These are phyloP conservation scores for Goniozus legneri DNA, from an alignment of 1,140 invertebrate species.

Conservation along the genomic window DNA sequence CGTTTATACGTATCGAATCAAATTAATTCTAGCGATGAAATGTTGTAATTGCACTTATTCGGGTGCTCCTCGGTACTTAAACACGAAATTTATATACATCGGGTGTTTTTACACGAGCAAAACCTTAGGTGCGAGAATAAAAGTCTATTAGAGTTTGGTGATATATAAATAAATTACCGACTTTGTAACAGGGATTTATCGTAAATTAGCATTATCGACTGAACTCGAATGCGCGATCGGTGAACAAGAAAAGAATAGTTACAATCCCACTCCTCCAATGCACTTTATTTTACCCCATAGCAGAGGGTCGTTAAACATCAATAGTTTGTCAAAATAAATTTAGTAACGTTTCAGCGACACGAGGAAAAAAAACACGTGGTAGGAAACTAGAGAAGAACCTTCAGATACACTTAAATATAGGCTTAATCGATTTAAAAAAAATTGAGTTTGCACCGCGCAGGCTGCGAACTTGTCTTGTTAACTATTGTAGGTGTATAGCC, in stretches of 20 bases:
- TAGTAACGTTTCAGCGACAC: slow-evolving; percentile 15
- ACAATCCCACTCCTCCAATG: slow-evolving; percentile 13
- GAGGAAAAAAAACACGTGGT: slow-evolving; percentile 10
- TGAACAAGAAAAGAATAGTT: slow-evolving; percentile 13
- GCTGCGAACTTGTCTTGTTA: slow-evolving; percentile 46
- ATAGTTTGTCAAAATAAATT: not conserved
- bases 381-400: slow-evolving; percentile 24
- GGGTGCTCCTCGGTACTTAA: slow-evolving; percentile 10
- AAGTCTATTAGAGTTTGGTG: no score
- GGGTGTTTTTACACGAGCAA: no score
- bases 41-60: slow-evolving; percentile 15
- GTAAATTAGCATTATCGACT: slow-evolving; percentile 14
- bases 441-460: slow-evolving; percentile 26
- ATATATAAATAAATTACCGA: no score
- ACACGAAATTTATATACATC: slow-evolving; percentile 1
- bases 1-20: slow-evolving; percentile 24
- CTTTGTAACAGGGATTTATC: no score
- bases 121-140: no score
- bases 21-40: slow-evolving; percentile 21
- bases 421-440: slow-evolving; percentile 35
- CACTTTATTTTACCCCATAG: slow-evolving; percentile 14
- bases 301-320: slow-evolving; percentile 3
- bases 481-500: slow-evolving; percentile 50
- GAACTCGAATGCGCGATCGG: slow-evolving; percentile 13
- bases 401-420: slow-evolving; percentile 36